phyloP scores from a whole-genome alignment of 2,797 vertebrate genomes.

The Benthosema pterotum region DNA sequence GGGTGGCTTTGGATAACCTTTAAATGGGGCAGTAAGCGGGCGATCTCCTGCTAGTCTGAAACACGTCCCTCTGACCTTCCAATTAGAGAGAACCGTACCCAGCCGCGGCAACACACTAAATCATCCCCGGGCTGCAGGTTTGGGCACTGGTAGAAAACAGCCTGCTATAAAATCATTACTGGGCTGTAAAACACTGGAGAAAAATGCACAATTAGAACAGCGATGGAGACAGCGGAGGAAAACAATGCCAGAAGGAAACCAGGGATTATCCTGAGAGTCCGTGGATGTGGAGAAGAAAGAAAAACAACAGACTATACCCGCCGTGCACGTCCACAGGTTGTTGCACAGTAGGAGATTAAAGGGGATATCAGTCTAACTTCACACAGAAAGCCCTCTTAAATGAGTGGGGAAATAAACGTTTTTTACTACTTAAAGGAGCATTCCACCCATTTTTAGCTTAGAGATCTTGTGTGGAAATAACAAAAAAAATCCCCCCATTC shows the following conservation, averaged over 20 bases:
- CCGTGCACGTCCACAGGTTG: no score
- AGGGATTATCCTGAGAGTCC: conserved; percentile 50
- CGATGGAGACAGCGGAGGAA: conserved; percentile 55
- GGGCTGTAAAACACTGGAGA: conserved; percentile 61
- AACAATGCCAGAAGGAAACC: conserved; percentile 53
- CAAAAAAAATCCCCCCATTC: no score
- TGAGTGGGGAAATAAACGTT: no score
- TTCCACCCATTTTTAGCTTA: no score
- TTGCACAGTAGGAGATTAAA: no score
- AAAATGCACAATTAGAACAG: conserved; percentile 70
- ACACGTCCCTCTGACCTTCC: conserved; percentile 75
- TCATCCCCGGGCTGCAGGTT: conserved; percentile 69
- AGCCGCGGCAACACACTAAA: conserved; percentile 67
- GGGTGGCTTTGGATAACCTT: conserved; percentile 87
- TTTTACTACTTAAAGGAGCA: no score
- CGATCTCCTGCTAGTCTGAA: conserved; percentile 69
- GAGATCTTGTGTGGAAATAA: no score
- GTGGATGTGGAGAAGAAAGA: conserved; percentile 58
- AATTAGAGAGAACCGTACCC: conserved; percentile 73
- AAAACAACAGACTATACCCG: conserved; percentile 34
- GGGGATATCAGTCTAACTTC: no score
- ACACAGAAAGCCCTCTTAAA: no score
- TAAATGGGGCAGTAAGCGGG: conserved; percentile 77
- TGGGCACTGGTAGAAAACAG: conserved; percentile 69
- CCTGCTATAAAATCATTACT: conserved; percentile 74